Base-by-base conservation (phyloP, 2,113 vertebrate genomes). In the Silurus asotus region DNA sequence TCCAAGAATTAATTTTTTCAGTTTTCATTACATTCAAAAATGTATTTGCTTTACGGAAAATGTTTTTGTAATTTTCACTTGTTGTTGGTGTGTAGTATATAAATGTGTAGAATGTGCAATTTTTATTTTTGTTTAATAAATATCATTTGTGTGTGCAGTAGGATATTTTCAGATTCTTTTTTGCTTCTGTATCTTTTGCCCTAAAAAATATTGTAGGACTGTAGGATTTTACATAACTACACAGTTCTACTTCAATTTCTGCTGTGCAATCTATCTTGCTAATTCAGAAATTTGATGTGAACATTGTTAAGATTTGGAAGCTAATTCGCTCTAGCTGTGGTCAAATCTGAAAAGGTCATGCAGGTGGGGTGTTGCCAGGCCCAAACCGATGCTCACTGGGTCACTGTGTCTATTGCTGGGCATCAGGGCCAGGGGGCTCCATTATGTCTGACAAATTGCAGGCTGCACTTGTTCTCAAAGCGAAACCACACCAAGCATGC, bases 261-360 rank as follows among this genome's bases (percentile, higher is more conserved):
- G 8, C 59, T 74, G 78, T 45, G 6, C 0, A 37, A 62, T 69
- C 48, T n/a, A 14, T 86, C 61, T 76, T 25, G 86, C 55, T 74
- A 49, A 20, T 74, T n/a, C 56, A 69, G 37, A 84, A 77, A 81
- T 82, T n/a, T 45, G 56, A 83, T 89, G 87, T 92, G 89, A 92
- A 91, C 92, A 78, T 90, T 90, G 90, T 90, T 92, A 86, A 91
- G 91, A 84, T 89, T 37, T 89, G 78, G 88, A 90, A 93, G 91
- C 90, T 92, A 92, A 93, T 93, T 90, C 91, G 91, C 89, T 90
- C 92, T 92, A 91, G 90, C 91, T 91, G 92, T 92, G 91, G 92
- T 93, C 92, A 93, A 92, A 89, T 94, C 91, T 91, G 92, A 91
- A 95, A 95, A 95, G 95, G 95, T 95, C 94, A 94, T 58, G 90